Percentiles rank a stretch among this genome's conserved stretches.
phyloP scores from a whole-genome alignment of 1,140 invertebrate genomes.

The Drosophila lacteicornis region DNA sequence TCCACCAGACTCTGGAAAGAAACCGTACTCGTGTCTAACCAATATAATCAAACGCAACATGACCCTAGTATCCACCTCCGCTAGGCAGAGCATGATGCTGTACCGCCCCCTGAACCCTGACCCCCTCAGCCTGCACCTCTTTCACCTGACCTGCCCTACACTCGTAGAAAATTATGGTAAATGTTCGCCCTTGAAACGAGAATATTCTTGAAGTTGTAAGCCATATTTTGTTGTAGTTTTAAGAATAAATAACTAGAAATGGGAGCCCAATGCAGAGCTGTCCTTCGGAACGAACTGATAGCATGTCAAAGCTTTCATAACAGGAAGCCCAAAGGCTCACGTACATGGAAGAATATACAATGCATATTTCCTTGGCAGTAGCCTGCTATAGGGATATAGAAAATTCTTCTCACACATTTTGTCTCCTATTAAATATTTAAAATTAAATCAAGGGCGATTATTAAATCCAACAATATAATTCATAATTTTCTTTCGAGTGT shows the following conservation, averaged over 20 bases:
- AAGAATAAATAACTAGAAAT: too few relatives aligned
- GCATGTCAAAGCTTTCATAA: too few relatives aligned
- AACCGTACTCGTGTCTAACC: slow-evolving; percentile 38
- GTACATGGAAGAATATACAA: too few relatives aligned
- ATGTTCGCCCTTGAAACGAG: not conserved
- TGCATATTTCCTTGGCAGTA: too few relatives aligned
- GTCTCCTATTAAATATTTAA: not conserved
- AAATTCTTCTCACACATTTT: too few relatives aligned
- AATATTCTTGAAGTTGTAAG: too few relatives aligned
- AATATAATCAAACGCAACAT: slow-evolving; percentile 39
- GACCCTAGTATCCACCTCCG: slow-evolving; percentile 15
- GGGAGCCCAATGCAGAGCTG: too few relatives aligned
- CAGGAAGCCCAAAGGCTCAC: too few relatives aligned
- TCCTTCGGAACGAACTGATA: too few relatives aligned
- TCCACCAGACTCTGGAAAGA: slow-evolving; percentile 29
- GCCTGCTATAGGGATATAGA: too few relatives aligned
- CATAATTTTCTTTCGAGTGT: slow-evolving; percentile 12
- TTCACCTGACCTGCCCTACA: not conserved
- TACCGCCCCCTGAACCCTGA: slow-evolving; percentile 10
- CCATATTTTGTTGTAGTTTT: too few relatives aligned
- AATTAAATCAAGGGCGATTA: too few relatives aligned
- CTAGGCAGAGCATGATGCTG: slow-evolving; percentile 49
- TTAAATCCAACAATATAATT: not conserved
- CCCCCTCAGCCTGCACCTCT: slow-evolving; percentile 13
- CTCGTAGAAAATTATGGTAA: slow-evolving; percentile 13